These are phyloP conservation scores for Pimephales promelas DNA, from an alignment of 2,113 vertebrate species.

Conservation along the genomic window DNA sequence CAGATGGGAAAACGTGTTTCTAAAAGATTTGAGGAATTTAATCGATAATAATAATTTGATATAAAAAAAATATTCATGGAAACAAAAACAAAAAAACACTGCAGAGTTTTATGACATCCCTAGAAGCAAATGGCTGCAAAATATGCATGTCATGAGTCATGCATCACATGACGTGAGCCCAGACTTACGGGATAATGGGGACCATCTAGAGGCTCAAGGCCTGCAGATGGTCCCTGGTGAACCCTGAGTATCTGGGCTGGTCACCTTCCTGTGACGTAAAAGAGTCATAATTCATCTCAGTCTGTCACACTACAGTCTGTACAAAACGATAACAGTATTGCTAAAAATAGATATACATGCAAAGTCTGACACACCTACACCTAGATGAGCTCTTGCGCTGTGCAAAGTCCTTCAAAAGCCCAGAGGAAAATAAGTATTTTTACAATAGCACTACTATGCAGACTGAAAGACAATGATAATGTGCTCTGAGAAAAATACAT, in stretches of 20 bases:
- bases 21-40: no score
- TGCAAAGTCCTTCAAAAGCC: not conserved
- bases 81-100: not conserved
- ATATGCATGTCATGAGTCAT: not conserved
- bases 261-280: not conserved
- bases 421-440: not conserved
- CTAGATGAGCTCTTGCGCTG: not conserved
- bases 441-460: not conserved
- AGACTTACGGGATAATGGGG: not conserved
- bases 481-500: not conserved
- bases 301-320: not conserved
- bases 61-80: not conserved
- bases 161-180: not conserved
- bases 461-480: not conserved
- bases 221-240: not conserved
- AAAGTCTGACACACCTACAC: not conserved
- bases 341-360: constrained; percentile 8
- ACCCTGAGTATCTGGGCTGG: not conserved
- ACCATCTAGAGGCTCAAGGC: not conserved
- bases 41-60: not conserved
- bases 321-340: not conserved
- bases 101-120: not conserved
- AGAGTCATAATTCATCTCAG: not conserved
- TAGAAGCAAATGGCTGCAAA: not conserved
- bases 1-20: no score